phyloP scores from a whole-genome alignment of 2,888 invertebrate species.

The Smittia aterrima region DNA sequence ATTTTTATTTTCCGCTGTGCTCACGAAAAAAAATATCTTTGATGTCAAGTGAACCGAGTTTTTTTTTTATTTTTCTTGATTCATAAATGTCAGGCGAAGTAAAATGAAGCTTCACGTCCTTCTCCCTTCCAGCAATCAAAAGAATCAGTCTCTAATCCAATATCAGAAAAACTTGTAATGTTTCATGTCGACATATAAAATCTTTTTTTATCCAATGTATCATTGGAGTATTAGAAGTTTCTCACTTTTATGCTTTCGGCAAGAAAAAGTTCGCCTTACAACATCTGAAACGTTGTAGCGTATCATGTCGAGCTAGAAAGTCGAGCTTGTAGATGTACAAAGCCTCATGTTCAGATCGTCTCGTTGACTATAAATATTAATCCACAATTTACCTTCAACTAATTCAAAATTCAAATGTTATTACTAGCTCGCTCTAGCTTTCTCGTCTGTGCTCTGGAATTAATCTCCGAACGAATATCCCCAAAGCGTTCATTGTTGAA shows the following conservation, averaged over 20 bases:
- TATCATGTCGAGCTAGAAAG: too few species aligned
- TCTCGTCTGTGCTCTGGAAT: background rate
- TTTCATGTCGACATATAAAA: slow-evolving; percentile 30
- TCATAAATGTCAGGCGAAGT: background rate
- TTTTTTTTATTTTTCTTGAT: background rate
- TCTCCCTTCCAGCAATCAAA: background rate
- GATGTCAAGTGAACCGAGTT: background rate
- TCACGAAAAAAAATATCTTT: background rate
- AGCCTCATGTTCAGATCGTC: too few species aligned
- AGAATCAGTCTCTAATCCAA: background rate
- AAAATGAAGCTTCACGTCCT: background rate
- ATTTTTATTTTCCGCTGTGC: background rate
- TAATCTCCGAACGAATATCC: background rate
- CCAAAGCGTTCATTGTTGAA: background rate
- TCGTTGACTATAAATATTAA: slow-evolving; percentile 6
- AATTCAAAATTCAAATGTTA: background rate
- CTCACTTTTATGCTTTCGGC: background rate
- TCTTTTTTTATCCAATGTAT: background rate
- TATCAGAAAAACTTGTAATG: background rate
- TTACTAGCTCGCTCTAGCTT: background rate
- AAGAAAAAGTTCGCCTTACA: background rate
- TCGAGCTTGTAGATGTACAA: too few species aligned
- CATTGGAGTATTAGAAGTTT: slow-evolving; percentile 22
- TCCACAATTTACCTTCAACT: slow-evolving; percentile 3
- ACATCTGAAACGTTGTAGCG: background rate